Conservation (phyloP, 2,888 invertebrate genomes). For the Brachyptera risi region DNA sequence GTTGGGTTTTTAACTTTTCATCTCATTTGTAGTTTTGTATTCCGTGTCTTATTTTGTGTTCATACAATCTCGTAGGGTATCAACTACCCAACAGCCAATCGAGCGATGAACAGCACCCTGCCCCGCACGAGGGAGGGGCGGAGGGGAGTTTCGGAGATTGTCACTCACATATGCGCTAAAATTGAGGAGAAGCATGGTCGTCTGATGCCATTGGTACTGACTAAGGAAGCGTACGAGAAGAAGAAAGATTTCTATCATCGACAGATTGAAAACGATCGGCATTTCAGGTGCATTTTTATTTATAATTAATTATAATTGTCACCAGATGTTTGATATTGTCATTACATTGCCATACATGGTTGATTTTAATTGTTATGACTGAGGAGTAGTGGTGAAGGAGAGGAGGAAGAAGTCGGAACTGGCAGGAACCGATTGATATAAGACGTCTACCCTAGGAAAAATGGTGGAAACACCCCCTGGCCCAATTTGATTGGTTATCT, state of each 20-base stretch:
- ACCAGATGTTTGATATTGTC: no score
- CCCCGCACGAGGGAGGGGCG: constrained; percentile 54
- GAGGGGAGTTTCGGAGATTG: constrained; percentile 49
- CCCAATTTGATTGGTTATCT: no score
- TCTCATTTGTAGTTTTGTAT: neutral
- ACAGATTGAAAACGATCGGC: constrained; percentile 61
- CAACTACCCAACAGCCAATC: constrained; percentile 55
- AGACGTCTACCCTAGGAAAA: no score
- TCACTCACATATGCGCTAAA: constrained; percentile 56
- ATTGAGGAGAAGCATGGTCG: constrained; percentile 74
- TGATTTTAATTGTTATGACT: no score
- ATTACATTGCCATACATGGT: neutral
- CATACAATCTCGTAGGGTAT: constrained; percentile 44
- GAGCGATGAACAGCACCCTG: constrained; percentile 54
- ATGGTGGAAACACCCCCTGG: no score
- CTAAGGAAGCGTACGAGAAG: constrained; percentile 64
- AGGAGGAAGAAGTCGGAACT: no score
- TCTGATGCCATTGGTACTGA: constrained; percentile 60
- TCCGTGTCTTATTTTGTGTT: constrained; percentile 29
- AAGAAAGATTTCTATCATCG: constrained; percentile 55
- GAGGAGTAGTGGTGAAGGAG: no score
- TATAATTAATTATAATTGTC: no score
- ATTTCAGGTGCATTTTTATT: constrained; percentile 62
- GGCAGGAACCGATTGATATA: no score
- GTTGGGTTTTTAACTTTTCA: no score